Evolutionary conservation across 2,888 invertebrate genomes (phyloP).

Genomic region (Cerastoderma edule): DNA sequence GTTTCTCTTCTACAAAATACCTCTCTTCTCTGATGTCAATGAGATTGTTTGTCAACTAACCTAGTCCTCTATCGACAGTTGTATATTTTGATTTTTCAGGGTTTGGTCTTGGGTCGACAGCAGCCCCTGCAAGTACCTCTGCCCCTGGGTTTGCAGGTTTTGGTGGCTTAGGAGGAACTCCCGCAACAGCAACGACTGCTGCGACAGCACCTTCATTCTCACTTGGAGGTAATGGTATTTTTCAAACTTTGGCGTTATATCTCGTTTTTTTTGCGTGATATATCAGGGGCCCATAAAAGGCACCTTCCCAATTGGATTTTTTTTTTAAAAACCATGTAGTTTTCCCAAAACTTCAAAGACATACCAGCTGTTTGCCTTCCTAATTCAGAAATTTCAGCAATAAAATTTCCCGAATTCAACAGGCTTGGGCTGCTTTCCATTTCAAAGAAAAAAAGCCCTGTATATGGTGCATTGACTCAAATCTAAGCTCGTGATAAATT

Average conservation of each 20-base stretch:
- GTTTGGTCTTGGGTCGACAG: slow-evolving; percentile 19
- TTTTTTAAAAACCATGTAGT: not conserved
- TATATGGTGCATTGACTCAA: too few species aligned
- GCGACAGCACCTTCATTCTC: slow-evolving; percentile 42
- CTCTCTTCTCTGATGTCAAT: too few species aligned
- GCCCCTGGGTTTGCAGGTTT: slow-evolving; percentile 22
- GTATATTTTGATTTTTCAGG: not conserved
- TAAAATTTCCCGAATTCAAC: not conserved
- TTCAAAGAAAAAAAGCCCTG: too few species aligned
- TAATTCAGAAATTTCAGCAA: not conserved
- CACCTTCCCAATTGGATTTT: not conserved
- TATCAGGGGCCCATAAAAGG: not conserved
- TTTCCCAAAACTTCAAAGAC: not conserved
- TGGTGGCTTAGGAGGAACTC: slow-evolving; percentile 25
- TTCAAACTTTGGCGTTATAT: not conserved
- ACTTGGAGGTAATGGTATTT: slow-evolving; percentile 12
- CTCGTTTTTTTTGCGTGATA: not conserved
- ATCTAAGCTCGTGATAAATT: too few species aligned
- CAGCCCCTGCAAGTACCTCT: slow-evolving; percentile 35
- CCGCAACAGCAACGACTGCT: slow-evolving; percentile 35
- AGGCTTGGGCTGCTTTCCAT: too few species aligned
- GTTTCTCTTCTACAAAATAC: too few species aligned
- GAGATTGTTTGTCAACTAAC: too few species aligned
- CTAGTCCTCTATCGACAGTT: not conserved
- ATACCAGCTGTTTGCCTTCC: not conserved